Evolutionary conservation across 2,113 vertebrate genomes (phyloP).

Genomic region (Halichoeres trimaculatus): DNA sequence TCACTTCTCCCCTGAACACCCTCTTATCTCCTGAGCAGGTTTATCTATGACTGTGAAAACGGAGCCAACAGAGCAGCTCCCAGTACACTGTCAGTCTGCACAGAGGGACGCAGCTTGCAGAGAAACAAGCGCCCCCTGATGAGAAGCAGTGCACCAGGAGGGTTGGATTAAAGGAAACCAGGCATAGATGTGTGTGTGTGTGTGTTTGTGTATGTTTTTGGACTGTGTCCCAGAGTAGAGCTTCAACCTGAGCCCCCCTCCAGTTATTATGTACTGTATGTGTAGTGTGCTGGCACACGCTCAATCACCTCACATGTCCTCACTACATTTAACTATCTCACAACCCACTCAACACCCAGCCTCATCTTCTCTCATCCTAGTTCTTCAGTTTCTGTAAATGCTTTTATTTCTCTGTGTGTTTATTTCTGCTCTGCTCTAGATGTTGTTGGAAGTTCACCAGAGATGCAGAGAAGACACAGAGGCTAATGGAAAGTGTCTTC

Average conservation of each 20-base stretch:
- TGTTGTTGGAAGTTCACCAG: constrained; percentile 40
- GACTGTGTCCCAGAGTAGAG: constrained; percentile 21
- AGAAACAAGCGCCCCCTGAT: constrained; percentile 40
- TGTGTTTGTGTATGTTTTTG: constrained; percentile 36
- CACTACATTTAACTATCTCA: constrained; percentile 43
- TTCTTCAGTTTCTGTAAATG: constrained; percentile 31
- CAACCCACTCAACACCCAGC: constrained; percentile 37
- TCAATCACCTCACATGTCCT: constrained; percentile 28
- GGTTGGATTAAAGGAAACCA: constrained; percentile 55
- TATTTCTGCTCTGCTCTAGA: constrained; percentile 39
- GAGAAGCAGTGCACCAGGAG: constrained; percentile 48
- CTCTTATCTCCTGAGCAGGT: constrained; percentile 76
- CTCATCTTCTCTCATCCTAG: constrained; percentile 32
- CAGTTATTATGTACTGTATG: constrained; percentile 2
- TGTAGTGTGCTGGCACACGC: constrained; percentile 13
- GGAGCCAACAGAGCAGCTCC: constrained; percentile 38
- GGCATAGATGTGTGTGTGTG: constrained; percentile 39
- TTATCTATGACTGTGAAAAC: constrained; percentile 59
- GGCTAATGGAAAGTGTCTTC: constrained; percentile 23
- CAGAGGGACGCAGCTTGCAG: neutral
- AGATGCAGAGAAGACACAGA: constrained; percentile 53
- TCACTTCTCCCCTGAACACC: constrained; percentile 73
- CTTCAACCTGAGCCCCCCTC: neutral
- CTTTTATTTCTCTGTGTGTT: constrained; percentile 36
- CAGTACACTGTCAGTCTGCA: constrained; percentile 36